Conservation (phyloP, 1,140 invertebrate genomes). For the Diuraphis noxia region DNA sequence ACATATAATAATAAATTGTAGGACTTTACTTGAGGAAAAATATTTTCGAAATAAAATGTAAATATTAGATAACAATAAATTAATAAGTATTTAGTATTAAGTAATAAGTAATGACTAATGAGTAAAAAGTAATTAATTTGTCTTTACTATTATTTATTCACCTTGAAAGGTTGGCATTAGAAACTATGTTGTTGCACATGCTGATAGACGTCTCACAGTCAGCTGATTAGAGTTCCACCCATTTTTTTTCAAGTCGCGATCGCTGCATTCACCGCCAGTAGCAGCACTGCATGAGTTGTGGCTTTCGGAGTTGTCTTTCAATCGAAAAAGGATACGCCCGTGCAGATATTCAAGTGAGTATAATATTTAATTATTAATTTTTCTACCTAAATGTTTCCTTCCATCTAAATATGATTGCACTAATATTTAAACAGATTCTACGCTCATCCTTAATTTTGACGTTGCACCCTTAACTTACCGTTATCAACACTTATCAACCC, state of each 20-base stretch:
- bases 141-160: background rate
- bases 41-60: too few species aligned
- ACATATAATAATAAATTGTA: too few species aligned
- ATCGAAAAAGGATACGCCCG: conserved; percentile 49
- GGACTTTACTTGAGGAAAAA: background rate
- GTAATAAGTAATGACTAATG: too few species aligned
- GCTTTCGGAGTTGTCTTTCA: conserved; percentile 12
- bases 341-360: conserved; percentile 15
- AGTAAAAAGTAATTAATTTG: too few species aligned
- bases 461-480: background rate
- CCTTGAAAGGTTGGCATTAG: background rate
- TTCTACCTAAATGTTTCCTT: background rate
- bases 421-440: background rate
- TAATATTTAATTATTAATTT: background rate
- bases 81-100: too few species aligned
- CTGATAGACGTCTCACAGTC: conserved; percentile 28
- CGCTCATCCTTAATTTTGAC: background rate
- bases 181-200: conserved; percentile 33
- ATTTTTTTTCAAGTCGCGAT: conserved; percentile 3
- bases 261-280: conserved; percentile 46
- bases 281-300: conserved; percentile 45
- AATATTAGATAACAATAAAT: too few species aligned
- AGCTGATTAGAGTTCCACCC: conserved; percentile 47
- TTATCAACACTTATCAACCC: conserved; percentile 52
- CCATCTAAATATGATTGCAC: too few species aligned